phyloP scores from a whole-genome alignment of 2,113 vertebrate species.

The Gulo gulo region DNA sequence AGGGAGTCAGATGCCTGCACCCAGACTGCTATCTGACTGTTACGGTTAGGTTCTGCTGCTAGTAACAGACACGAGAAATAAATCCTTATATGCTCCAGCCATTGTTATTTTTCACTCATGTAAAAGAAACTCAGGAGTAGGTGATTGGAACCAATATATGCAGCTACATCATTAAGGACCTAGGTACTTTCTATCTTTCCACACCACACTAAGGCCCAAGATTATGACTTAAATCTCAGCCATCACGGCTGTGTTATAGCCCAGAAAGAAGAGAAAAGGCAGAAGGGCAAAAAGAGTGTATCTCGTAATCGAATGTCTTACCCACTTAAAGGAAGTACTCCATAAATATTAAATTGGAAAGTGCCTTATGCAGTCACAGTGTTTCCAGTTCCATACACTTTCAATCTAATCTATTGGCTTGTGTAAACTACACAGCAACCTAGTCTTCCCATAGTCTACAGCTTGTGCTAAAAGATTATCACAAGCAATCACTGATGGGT shows the following conservation, averaged over 20 bases:
- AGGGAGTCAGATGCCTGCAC: not conserved
- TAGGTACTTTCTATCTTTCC: not conserved
- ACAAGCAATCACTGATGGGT: not conserved
- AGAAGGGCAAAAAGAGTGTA: not conserved
- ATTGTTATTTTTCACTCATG: not conserved
- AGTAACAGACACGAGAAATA: conserved; percentile 1
- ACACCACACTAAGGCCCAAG: not conserved
- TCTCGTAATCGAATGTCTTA: not conserved
- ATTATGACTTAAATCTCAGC: not conserved
- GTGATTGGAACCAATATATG: not conserved
- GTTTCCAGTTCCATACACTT: not conserved
- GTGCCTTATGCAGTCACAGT: not conserved
- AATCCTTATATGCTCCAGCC: not conserved
- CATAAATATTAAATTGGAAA: not conserved
- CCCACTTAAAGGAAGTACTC: not conserved
- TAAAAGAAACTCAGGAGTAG: not conserved
- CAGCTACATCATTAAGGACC: not conserved
- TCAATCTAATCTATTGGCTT: not conserved
- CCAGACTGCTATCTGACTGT: not conserved
- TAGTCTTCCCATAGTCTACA: not conserved
- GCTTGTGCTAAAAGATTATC: not conserved
- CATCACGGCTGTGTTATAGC: not conserved
- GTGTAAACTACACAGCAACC: not conserved
- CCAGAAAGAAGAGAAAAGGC: not conserved
- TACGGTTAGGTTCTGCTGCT: not conserved